Base-by-base conservation (phyloP, 2,113 vertebrate genomes). In the Anser brachyrhynchus region DNA sequence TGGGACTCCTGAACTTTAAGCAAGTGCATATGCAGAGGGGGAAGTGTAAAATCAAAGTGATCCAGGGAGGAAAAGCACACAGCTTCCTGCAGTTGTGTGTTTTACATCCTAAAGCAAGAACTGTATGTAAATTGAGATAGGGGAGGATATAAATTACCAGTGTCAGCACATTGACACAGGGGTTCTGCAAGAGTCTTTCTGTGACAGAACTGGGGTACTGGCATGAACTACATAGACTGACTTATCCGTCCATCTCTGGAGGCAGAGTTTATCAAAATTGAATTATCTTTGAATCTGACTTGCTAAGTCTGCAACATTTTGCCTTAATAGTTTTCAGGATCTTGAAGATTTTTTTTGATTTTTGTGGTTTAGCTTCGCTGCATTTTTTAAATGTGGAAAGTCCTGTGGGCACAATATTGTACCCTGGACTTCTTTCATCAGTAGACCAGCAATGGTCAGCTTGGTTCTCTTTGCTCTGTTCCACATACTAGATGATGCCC, bases 401-500 rank as follows among this genome's bases (percentile, higher is more conserved):
- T 65, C 16, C n/a, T 54, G 54, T 12, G 1, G 33, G 35, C 5
- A 64, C 55, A 64, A 69, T 59, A 44, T n/a, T 79, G 35, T 28
- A 44, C 39, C 44, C 72, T 26, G 13, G 39, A 59, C 39, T 74
- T 33, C 37, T 41, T 65, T 43, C 44, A 33, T 31, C 37, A 52
- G 17, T 61, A 74, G 49, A 59, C 4, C 72, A 91, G 49, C 29
- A 75, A 41, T 1, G 6, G 43, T 11, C 19, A 35, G 2, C 12
- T 35, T 44, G 15, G 39, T 70, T 39, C 29, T 44, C 31, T 37
- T 79, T 88, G 41, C 29, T 69, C 67, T 59, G 39, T 14, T 35
- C 54, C 85, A 58, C 2, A 3, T 4, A 7, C 35, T 73, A 0
- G 0, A 77, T 51, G 51, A 79, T 43, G 41, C 11, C 17, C 11